A percentile compares a stretch with the other conserved stretches of the same genome.
Conservation (phyloP, 2,113 vertebrate genomes). For the Micronycteris hirsuta region DNA sequence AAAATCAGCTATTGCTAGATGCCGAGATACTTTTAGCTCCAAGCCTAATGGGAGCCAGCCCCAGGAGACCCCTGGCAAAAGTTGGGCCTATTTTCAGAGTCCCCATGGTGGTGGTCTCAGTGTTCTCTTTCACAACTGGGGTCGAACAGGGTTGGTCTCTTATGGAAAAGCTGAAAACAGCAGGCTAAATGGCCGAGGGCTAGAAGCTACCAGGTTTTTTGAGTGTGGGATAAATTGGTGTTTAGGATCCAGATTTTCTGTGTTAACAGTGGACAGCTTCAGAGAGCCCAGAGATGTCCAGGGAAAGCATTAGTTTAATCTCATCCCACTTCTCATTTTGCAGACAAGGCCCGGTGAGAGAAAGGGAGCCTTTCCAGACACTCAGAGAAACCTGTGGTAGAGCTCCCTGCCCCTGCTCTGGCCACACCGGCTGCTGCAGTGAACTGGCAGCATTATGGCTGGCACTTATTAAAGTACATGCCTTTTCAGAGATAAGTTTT, state of each 20-base stretch:
- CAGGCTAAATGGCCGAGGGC: neutral
- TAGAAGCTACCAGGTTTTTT: neutral
- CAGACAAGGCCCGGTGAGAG: neutral
- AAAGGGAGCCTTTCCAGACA: neutral
- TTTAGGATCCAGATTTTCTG: neutral
- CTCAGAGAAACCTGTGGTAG: neutral
- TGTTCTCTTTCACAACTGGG: slow-evolving; percentile 13
- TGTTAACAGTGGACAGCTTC: neutral
- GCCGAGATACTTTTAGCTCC: neutral
- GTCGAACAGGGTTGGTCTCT: neutral
- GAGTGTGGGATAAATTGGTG: neutral
- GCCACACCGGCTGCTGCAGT: neutral
- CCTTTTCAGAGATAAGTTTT: neutral
- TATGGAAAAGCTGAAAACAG: neutral
- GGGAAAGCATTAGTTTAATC: neutral
- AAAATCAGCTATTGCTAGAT: neutral
- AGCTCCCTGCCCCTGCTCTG: neutral
- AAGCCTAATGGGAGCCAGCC: neutral
- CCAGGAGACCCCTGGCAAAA: neutral
- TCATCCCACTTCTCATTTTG: neutral
- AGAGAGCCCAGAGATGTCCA: neutral
- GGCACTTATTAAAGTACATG: neutral
- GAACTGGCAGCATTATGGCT: neutral
- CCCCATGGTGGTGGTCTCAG: neutral
- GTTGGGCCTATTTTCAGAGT: neutral